These are phyloP conservation scores for Trachelus iudaicus DNA, from an alignment of 2,888 invertebrate genomes.

Conservation along the genomic window DNA sequence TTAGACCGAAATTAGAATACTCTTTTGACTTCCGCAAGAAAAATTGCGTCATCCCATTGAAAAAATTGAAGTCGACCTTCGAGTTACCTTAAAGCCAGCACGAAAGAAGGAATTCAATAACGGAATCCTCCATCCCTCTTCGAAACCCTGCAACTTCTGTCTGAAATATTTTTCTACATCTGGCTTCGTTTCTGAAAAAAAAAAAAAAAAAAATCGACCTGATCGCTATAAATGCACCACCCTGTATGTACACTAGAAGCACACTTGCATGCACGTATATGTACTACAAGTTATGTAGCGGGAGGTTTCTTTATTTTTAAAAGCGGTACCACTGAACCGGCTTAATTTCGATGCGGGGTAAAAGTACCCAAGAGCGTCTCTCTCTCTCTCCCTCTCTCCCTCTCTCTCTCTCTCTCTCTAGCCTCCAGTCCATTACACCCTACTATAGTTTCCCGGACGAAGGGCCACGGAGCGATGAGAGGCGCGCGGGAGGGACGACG, in stretches of 20 bases:
- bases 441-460: constrained; percentile 13
- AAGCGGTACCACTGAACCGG: constrained; percentile 15
- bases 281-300: background rate
- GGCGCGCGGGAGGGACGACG: background rate
- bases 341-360: constrained; percentile 20
- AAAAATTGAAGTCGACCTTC: too few species aligned
- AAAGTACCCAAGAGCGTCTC: constrained; percentile 14
- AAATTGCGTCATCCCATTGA: too few species aligned
- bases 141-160: too few species aligned
- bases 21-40: too few species aligned
- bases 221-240: too few species aligned
- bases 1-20: too few species aligned
- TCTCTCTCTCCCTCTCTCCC: background rate
- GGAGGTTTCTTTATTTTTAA: background rate
- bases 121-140: too few species aligned
- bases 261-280: background rate
- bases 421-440: background rate
- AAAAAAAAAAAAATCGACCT: too few species aligned
- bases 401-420: background rate
- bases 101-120: too few species aligned
- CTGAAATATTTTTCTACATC: too few species aligned
- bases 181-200: too few species aligned
- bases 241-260: background rate
- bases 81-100: too few species aligned
- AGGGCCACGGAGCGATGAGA: background rate